These are phyloP conservation scores for Microcebus lehilahytsara DNA, from an alignment of 2,113 vertebrate species.

Conservation along the genomic window DNA sequence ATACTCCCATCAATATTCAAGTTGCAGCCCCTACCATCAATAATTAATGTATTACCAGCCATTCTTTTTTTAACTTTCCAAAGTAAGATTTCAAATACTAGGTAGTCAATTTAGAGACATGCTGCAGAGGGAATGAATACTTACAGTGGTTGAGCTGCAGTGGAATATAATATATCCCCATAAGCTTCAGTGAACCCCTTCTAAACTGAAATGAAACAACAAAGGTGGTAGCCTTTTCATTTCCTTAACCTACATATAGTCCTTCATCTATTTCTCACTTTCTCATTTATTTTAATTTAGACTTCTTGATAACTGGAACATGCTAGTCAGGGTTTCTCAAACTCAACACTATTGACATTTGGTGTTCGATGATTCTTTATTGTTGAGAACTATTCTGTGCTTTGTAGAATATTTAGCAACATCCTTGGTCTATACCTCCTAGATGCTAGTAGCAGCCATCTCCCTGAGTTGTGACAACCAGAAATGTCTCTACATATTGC, in stretches of 20 bases:
- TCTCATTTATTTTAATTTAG: constrained; percentile 58
- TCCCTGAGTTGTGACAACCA: neutral
- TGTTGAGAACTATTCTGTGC: neutral
- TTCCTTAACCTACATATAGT: constrained; percentile 68
- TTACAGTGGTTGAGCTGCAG: neutral
- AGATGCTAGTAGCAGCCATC: neutral
- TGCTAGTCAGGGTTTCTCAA: neutral
- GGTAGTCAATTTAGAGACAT: constrained; percentile 16
- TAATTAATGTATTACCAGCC: neutral
- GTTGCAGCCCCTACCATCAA: neutral
- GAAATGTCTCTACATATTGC: neutral
- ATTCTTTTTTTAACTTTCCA: neutral
- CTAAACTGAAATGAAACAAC: constrained; percentile 50
- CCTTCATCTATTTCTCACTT: constrained; percentile 68
- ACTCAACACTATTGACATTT: neutral
- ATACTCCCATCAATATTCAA: neutral
- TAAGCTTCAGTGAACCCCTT: constrained; percentile 11
- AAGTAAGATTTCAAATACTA: constrained; percentile 27
- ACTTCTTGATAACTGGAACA: neutral
- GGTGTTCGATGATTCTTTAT: constrained; percentile 7
- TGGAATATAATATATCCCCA: neutral
- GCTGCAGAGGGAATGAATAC: neutral
- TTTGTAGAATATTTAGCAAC: neutral
- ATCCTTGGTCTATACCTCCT: neutral
- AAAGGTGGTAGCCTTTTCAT: constrained; percentile 60